phyloP scores from a whole-genome alignment of 2,888 invertebrate species.

The Lingula anatina region DNA sequence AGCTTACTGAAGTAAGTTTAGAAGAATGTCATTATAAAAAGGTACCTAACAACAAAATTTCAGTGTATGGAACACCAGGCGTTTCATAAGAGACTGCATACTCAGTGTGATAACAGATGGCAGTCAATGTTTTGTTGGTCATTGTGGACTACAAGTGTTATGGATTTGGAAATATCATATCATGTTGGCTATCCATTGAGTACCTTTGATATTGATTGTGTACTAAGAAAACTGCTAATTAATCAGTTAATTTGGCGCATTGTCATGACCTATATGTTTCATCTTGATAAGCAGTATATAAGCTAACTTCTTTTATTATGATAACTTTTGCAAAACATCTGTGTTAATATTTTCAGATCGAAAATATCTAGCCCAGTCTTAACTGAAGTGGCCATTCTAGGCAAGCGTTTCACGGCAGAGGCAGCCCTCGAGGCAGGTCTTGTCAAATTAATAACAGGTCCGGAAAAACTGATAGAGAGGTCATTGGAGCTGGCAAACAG shows the following conservation, averaged over 20 bases:
- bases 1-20: constrained; percentile 14
- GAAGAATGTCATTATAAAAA: no score
- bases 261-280: not conserved
- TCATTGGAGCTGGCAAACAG: no score
- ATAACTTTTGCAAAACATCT: no score
- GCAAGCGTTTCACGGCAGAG: constrained; percentile 15
- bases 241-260: not conserved
- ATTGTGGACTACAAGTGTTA: no score
- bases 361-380: constrained; percentile 10
- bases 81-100: no score
- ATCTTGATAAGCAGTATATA: not conserved
- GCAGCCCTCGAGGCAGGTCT: constrained; percentile 12
- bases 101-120: no score
- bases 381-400: constrained; percentile 16
- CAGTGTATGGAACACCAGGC: no score
- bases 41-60: no score
- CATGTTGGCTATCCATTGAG: no score
- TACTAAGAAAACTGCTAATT: constrained; percentile 1
- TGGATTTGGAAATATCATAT: no score
- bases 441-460: constrained; percentile 8
- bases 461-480: constrained; percentile 8
- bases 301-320: not conserved
- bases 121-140: no score
- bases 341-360: constrained; percentile 6
- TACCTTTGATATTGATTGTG: no score